Base-by-base conservation (phyloP, 2,888 invertebrate genomes). In the Drosophila peninsularis region DNA sequence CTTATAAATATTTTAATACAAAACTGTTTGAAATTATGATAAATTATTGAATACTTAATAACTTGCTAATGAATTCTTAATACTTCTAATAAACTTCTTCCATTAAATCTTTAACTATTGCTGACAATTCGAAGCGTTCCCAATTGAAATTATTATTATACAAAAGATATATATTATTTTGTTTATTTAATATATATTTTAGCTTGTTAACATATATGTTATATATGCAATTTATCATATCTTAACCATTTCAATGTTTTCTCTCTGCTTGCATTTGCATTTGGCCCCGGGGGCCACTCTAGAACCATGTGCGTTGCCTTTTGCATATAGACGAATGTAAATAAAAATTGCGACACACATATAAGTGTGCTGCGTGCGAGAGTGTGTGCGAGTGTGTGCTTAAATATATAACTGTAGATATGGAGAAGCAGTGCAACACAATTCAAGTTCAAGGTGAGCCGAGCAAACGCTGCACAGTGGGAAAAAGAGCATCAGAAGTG, bases 391-490 rank as follows among this genome's bases (percentile, higher is more conserved):
- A 34, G 24, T 39, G 17, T 47, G 37, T 41, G 36, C 45, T 54
- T 19, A 58, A 17, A 63, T 50, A 53, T 62, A 68, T 62, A 68
- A 27, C 55, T 62, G 47, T 57, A 65, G 45, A 62, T 66, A 71
- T 56, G 62, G 63, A 63, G 80, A 76, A 68, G 47, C 83, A 63
- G 67, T 77, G 75, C 71, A 71, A 63, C 67, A 69, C 60, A 85
- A 78, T 80, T 73, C 88, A 88, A 82, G 88, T 85, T 88, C 84
- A 88, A 85, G 88, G 84, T 73, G 58, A 77, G 45, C 57, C 54
- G 30, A 30, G 63, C 42, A 37, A 49, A 55, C 53, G 47, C 42
- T 19, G 54, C 54, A 65, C 66, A 65, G 63, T 80, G 65, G 50
- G 10, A 30, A 41, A 14, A n/a, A 30, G n/a, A n/a, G n/a, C n/a